phyloP scores from a whole-genome alignment of 2,113 vertebrate species.

The Scalopus aquaticus region DNA sequence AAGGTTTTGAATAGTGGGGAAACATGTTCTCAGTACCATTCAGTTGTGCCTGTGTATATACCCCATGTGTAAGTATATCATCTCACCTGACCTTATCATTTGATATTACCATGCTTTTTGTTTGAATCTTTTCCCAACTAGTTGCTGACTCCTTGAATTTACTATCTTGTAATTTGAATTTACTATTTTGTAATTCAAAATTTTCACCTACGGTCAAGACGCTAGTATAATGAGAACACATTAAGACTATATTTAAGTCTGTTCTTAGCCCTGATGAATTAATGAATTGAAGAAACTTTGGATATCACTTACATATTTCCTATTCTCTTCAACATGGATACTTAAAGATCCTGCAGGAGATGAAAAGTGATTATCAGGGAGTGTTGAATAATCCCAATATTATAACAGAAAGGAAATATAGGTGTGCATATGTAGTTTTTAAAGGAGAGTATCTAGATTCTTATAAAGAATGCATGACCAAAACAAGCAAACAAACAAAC shows the following conservation, averaged over 20 bases:
- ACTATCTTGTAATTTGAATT: too few relatives aligned
- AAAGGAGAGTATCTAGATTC: not conserved
- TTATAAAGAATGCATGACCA: not conserved
- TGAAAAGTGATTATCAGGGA: not conserved
- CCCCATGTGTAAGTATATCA: not conserved
- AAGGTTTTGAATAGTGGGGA: not conserved
- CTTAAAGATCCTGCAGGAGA: not conserved
- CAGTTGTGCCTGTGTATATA: not conserved
- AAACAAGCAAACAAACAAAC: not conserved
- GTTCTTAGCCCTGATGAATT: not conserved
- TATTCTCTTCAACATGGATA: not conserved
- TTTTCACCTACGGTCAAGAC: not conserved
- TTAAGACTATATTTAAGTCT: not conserved
- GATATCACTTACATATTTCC: not conserved
- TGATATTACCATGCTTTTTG: not conserved
- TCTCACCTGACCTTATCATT: not conserved
- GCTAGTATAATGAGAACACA: not conserved
- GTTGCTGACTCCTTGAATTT: not conserved
- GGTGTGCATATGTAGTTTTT: not conserved
- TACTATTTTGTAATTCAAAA: not conserved
- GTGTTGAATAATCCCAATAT: not conserved
- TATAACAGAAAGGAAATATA: not conserved
- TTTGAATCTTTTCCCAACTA: not conserved
- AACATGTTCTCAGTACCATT: fast-evolving
- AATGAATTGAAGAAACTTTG: not conserved